Base-by-base conservation (phyloP, 2,888 invertebrate species). In the Cyrtodaria siliqua region DNA sequence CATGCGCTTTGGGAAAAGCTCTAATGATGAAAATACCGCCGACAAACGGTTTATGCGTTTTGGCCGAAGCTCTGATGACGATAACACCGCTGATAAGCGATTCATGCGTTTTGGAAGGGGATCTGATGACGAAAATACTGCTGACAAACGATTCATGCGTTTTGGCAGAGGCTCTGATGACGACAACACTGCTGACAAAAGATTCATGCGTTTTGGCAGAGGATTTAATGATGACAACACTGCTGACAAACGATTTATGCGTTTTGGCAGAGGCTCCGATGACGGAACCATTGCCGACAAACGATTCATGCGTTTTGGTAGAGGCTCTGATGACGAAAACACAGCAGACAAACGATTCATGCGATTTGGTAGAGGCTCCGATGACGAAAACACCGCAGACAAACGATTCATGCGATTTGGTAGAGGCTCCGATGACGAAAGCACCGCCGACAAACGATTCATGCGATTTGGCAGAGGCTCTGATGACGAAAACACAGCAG, bases 281-380 rank as follows among this genome's bases (percentile, higher is more conserved):
- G 74, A 79, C 0, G 82, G 64, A n/a, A 47, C 61, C 33, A 33
- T 12, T 8, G 33, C 4, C 6, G 77, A 64, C 27, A 86, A 86
- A 53, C 68, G 89, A 8, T 88, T 90, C 55, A 89, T 90, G 87
- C 74, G 90, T 50, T 89, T 90, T 59, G 90, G 89, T 9, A 68
- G 83, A 52, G 53, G 57, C 20, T 59, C 62, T 2, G 18, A 84
- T 85, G 83, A 50, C 79, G 29, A 82, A 49, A 79, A 79, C 40
- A 56, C 62, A 26, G 71, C 77, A 2, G 70, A 80, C 20, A 85
- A 88, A 66, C 67, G 86, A 38, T 86, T 85, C 60, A 87, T 86
- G 86, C 53, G 88, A 60, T 87, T 86, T 53, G 86, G 87, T 0
- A 64, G 79, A 26, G 79, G 70, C 26, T 74, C 70, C 26, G 82